Conservation (phyloP, 2,113 vertebrate species). For the Hemicordylus capensis region DNA sequence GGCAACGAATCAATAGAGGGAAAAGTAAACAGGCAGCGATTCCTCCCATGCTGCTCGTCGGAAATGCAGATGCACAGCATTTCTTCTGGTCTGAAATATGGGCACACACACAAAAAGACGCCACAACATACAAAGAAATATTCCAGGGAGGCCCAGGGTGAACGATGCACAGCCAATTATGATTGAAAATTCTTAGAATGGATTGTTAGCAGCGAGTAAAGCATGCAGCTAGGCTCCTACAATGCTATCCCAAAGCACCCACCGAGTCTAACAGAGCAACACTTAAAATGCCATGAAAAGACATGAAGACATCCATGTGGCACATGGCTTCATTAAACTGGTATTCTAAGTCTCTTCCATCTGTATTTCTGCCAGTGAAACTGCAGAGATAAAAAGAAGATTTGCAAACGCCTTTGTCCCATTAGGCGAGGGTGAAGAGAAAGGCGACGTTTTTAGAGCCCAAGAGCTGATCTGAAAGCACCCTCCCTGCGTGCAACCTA, state of each 20-base stretch:
- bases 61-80: neutral
- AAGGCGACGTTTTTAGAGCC: neutral
- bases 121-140: neutral
- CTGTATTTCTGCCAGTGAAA: neutral
- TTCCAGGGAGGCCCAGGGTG: neutral
- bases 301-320: neutral
- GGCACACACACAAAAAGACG: no score
- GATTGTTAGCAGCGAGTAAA: neutral
- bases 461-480: neutral
- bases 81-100: constrained; percentile 18
- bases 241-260: neutral
- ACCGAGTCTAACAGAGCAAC: neutral
- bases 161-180: constrained; percentile 28
- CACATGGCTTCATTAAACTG: neutral
- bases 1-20: neutral
- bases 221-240: neutral
- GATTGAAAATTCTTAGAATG: neutral
- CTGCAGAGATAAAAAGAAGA: neutral
- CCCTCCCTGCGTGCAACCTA: neutral
- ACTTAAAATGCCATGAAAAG: neutral
- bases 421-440: neutral
- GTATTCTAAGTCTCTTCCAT: neutral
- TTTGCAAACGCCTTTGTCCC: neutral
- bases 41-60: neutral
- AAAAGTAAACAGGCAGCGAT: constrained; percentile 6